phyloP scores from a whole-genome alignment of 2,113 vertebrate genomes.

The Onychostruthus taczanowskii region DNA sequence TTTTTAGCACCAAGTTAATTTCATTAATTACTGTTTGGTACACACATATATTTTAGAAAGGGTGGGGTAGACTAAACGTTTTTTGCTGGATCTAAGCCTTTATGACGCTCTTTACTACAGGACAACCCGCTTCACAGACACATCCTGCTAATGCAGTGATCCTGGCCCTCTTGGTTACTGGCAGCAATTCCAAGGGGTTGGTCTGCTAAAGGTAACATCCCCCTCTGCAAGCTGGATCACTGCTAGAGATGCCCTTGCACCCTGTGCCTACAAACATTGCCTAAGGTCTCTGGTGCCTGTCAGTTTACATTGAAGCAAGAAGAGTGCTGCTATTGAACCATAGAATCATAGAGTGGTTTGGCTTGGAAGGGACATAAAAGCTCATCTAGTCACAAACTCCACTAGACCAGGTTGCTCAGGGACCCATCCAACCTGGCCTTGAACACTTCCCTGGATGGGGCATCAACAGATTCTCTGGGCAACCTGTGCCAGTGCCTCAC shows the following conservation, averaged over 20 bases:
- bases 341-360: background rate
- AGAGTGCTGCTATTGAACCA: accelerated
- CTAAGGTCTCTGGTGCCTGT: accelerated
- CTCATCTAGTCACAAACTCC: background rate
- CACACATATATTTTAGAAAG: background rate
- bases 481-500: background rate
- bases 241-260: background rate
- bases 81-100: background rate
- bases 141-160: background rate
- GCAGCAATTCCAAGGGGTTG: background rate
- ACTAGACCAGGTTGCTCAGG: background rate
- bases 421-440: background rate
- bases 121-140: background rate
- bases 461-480: background rate
- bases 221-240: background rate
- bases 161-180: background rate
- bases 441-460: background rate
- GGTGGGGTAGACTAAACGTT: background rate
- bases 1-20: background rate
- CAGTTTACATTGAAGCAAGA: background rate
- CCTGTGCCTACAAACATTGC: background rate
- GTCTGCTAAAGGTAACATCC: background rate
- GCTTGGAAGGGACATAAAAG: background rate
- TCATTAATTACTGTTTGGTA: background rate
- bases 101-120: background rate